Evolutionary conservation across 2,113 vertebrate genomes (phyloP).

Genomic region (Pao palembangensis): DNA sequence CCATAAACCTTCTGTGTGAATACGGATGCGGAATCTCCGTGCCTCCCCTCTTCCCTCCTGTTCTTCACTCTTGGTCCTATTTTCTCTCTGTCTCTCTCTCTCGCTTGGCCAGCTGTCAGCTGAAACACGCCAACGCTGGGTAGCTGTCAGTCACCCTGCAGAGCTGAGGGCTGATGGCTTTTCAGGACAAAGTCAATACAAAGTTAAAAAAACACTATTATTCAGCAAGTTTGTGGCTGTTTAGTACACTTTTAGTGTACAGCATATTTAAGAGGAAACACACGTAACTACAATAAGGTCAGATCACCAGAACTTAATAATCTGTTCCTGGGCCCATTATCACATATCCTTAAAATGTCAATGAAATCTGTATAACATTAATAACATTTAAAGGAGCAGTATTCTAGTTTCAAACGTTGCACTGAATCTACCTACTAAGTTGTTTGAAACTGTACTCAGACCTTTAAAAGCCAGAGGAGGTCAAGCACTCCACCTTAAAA

Average conservation of each 20-base stretch:
- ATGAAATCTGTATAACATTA: too few species aligned
- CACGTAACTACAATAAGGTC: too few species aligned
- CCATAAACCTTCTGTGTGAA: background rate
- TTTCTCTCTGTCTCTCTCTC: slow-evolving; percentile 1
- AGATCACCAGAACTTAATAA: too few species aligned
- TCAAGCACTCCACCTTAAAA: too few species aligned
- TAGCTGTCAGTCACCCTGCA: slow-evolving; percentile 49
- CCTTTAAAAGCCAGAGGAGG: too few species aligned
- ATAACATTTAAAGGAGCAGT: too few species aligned
- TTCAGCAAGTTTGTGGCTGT: background rate
- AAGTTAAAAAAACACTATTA: slow-evolving; percentile 12
- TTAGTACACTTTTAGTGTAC: background rate
- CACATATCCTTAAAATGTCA: too few species aligned
- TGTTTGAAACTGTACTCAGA: too few species aligned
- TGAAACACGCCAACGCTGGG: slow-evolving; percentile 32
- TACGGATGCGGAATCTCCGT: slow-evolving; percentile 3
- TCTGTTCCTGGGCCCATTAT: too few species aligned
- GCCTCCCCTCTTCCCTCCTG: background rate
- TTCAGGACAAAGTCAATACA: slow-evolving; percentile 30
- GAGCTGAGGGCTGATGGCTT: slow-evolving; percentile 35
- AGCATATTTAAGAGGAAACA: too few species aligned
- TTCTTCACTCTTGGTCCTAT: slow-evolving; percentile 10
- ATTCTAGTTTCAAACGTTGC: too few species aligned
- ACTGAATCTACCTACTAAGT: too few species aligned
- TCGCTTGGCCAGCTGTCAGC: slow-evolving; percentile 12